These are phyloP conservation scores for Aphyosemion australe DNA, from an alignment of 2,113 vertebrate genomes.

Conservation along the genomic window DNA sequence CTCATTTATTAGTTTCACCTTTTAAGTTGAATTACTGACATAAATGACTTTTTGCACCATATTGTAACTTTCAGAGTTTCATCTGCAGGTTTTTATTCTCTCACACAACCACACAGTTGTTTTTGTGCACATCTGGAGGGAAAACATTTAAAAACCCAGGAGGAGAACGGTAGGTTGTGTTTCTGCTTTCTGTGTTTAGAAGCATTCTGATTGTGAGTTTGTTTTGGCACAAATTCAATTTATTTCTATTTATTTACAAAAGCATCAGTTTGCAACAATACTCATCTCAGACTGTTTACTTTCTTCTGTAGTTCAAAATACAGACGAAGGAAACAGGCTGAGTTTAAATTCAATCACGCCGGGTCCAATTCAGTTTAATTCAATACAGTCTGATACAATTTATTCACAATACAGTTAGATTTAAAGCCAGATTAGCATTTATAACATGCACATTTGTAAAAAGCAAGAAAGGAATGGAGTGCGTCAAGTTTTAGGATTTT, in stretches of 20 bases:
- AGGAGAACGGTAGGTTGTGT: not conserved
- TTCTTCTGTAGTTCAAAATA: not conserved
- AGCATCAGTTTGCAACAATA: not conserved
- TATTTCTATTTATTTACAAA: not conserved
- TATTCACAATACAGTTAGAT: no score
- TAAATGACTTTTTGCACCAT: no score
- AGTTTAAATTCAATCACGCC: not conserved
- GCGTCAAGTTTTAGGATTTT: no score
- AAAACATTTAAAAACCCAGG: not conserved
- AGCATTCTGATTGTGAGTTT: conserved; percentile 1
- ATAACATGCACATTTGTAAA: not conserved
- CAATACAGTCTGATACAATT: not conserved
- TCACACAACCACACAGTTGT: not conserved
- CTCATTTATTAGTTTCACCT: no score
- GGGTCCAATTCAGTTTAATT: not conserved
- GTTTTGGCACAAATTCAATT: not conserved
- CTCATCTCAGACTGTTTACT: not conserved
- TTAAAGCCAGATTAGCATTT: no score
- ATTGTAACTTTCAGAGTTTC: no score
- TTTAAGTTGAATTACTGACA: no score
- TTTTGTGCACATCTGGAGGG: no score
- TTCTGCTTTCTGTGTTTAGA: not conserved
- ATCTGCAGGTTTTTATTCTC: no score
- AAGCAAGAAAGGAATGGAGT: not conserved
- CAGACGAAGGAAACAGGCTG: not conserved